Base-by-base conservation (phyloP, 1,140 invertebrate genomes). In the Leptopilina boulardi region DNA sequence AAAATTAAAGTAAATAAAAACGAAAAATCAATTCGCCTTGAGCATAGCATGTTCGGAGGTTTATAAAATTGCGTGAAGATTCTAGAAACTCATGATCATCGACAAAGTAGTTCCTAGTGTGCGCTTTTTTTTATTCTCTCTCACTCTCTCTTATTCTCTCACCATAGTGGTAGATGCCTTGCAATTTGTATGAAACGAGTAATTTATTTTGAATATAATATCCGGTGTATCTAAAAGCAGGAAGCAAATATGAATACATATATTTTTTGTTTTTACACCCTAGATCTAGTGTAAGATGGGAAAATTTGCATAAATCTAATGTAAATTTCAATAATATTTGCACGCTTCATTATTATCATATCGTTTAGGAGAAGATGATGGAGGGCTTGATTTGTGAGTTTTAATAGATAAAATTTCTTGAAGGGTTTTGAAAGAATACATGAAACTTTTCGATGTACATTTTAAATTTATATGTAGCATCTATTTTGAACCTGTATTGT, bases 241-340 rank as follows among this genome's bases (percentile, higher is more conserved):
- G 56, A 66, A 66, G 23, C 56, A 66, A 66, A 66, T 11, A 30
- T 5, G 11, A 66, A 66, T 30, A 30, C 10, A 15, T 26, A 30
- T 30, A 30, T 30, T 74, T 42, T 74, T 47, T 66, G 5, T 74
- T 54, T 34, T 51, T 21, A 54, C 34, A 21, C 13, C n/a, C 66
- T 47, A 38, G 70, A 75, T 70, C 26, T 54, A 42, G 66, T 34
- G 59, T 38, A 70, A 71, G 70, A n/a, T 76, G 59, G 42, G 21
- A 70, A 77, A 74, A 81, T 81, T 77, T 77, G 77, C 73, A 70
- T 78, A 76, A 66, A 66, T 66, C 26, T 30, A 38, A 6, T 21
- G 23, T n/a, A 15, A 6, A 30, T 30, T 66, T 30, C 26, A 23
- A 66, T 34, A 34, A 26, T 8, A 8, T 38, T 38, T 9, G 34